These are phyloP conservation scores for Panopea generosa DNA, from an alignment of 2,888 invertebrate genomes.

Conservation along the genomic window DNA sequence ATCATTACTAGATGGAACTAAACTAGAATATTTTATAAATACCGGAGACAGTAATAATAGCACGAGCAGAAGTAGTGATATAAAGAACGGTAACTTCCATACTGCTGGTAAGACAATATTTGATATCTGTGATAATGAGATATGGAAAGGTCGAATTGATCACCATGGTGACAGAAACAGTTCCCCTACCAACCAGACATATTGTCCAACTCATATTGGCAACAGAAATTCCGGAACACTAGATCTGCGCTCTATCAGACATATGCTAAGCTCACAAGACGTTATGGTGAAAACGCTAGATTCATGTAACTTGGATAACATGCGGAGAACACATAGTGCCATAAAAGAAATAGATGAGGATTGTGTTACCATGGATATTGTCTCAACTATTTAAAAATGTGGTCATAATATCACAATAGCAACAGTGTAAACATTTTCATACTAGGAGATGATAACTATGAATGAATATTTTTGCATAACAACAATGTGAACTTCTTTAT, in stretches of 20 bases:
- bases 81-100: not conserved
- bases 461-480: too few species aligned
- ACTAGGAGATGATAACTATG: too few species aligned
- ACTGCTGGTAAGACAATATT: constrained; percentile 59
- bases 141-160: constrained; percentile 61
- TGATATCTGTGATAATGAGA: constrained; percentile 64
- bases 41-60: not conserved
- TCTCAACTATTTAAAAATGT: constrained; percentile 55
- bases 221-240: constrained; percentile 36
- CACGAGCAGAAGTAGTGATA: not conserved
- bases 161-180: constrained; percentile 18
- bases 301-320: constrained; percentile 57
- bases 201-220: constrained; percentile 12
- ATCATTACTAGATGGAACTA: constrained; percentile 57
- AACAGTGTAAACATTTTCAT: too few species aligned
- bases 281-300: constrained; percentile 72
- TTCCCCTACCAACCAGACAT: constrained; percentile 12
- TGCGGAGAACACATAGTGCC: constrained; percentile 56
- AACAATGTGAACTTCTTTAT: too few species aligned
- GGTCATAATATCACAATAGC: constrained; percentile 9
- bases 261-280: constrained; percentile 74
- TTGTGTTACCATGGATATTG: constrained; percentile 61
- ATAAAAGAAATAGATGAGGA: constrained; percentile 69
- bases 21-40: constrained; percentile 47
- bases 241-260: constrained; percentile 73